Percentiles rank a stretch among this genome's conserved stretches.
These are phyloP conservation scores for Elachura formosa DNA, from an alignment of 2,113 vertebrate genomes.

Conservation along the genomic window DNA sequence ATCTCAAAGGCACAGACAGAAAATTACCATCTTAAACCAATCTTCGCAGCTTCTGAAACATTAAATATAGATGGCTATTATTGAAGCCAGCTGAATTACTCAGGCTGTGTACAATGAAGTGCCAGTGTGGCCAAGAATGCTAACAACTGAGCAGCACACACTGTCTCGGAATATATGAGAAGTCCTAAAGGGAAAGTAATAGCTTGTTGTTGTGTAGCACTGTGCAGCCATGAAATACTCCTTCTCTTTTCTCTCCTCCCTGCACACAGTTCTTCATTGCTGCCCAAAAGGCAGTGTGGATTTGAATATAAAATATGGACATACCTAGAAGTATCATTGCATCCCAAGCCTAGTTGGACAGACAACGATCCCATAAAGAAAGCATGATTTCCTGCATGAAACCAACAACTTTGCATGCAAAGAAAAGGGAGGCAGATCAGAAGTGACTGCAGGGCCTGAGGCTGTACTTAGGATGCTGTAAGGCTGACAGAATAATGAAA, in stretches of 20 bases:
- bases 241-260: neutral
- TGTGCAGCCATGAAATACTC: neutral
- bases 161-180: neutral
- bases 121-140: conserved; percentile 37
- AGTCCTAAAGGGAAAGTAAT: conserved; percentile 34
- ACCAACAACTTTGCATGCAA: neutral
- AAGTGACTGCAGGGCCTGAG: neutral
- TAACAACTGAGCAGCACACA: neutral
- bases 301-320: neutral
- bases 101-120: conserved; percentile 26
- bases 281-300: neutral
- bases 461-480: neutral
- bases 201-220: neutral
- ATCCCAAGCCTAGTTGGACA: neutral
- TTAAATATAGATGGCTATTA: conserved; percentile 63
- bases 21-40: conserved; percentile 63
- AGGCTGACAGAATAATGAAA: conserved; percentile 17
- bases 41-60: conserved; percentile 38
- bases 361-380: neutral
- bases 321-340: neutral
- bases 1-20: conserved; percentile 28
- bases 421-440: neutral
- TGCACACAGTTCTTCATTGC: neutral
- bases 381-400: neutral
- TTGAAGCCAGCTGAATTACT: conserved; percentile 48